Evolutionary conservation across 1,140 invertebrate genomes (phyloP).

Genomic region (Drosophila kohkoa): DNA sequence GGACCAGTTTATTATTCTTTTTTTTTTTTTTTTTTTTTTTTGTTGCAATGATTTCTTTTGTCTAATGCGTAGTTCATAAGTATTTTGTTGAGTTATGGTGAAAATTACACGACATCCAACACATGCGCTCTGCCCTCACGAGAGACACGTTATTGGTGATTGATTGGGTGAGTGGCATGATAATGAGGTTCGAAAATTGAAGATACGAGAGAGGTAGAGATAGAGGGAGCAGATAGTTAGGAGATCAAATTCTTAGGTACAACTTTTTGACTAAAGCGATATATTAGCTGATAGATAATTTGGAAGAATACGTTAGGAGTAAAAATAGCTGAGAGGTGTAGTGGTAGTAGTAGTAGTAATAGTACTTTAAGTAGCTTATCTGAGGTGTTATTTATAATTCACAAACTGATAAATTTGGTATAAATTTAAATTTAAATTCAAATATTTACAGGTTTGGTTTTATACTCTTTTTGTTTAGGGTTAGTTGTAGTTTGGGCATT

Average conservation of each 20-base stretch:
- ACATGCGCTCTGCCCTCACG: constrained; percentile 85
- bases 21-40: constrained; percentile 24
- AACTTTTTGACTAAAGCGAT: constrained; percentile 56
- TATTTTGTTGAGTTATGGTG: constrained; percentile 66
- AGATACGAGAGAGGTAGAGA: constrained; percentile 30
- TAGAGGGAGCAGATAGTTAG: constrained; percentile 14
- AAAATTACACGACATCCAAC: constrained; percentile 85
- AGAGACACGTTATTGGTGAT: constrained; percentile 81
- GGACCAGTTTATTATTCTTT: constrained; percentile 49
- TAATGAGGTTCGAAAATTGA: constrained; percentile 45
- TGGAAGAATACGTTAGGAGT: constrained; percentile 67
- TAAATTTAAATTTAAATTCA: constrained; percentile 46
- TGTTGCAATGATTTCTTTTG: constrained; percentile 53
- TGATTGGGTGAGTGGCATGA: constrained; percentile 63
- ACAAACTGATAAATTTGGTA: constrained; percentile 71
- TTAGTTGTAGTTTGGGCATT: constrained; percentile 48
- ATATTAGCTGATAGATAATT: constrained; percentile 68
- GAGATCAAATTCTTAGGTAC: constrained; percentile 43
- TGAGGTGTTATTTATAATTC: constrained; percentile 72
- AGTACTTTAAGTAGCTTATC: constrained; percentile 45
- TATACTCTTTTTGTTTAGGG: constrained; percentile 36
- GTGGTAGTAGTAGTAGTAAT: not conserved
- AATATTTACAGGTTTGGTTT: constrained; percentile 74
- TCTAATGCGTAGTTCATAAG: constrained; percentile 49
- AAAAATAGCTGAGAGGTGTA: constrained; percentile 14